Base-by-base conservation (phyloP, 2,113 vertebrate species). In the Eublepharis macularius region DNA sequence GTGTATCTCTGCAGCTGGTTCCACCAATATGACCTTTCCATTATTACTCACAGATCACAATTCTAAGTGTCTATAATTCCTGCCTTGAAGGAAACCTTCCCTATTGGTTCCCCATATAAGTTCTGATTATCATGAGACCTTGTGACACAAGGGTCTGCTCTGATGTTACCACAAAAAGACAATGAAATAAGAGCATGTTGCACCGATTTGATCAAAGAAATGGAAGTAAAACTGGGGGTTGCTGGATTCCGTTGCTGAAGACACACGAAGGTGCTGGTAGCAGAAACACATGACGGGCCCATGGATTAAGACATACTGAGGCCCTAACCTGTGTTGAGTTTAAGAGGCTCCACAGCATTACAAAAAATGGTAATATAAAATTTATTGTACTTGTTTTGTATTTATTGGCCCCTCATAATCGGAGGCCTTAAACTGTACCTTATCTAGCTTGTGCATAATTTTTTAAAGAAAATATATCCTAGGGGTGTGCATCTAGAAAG, bases 11-110 rank as follows among this genome's bases (percentile, higher is more conserved):
- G 87, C 92, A 91, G 90, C 94, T 89, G 81, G 94, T 94, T 92
- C 94, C 95, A 96, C 96, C 96, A 94, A 95, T 97, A 95, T 96
- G 95, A 95, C 95, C 95, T 96, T 96, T 96, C 93, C 92, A 93
- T 96, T 95, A 96, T 93, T 94, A 94, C 89, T 87, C 91, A 87
- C 92, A 94, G 94, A 95, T 95, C 94, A 92, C 90, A 88, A 93
- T 92, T 96, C 74, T 80, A 90, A 94, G 89, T 95, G 75, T 91
- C 91, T 90, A 88, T 89, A 94, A 88, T 91, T 90, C 89, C 68
- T 89, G 81, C 82, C 86, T 92, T 47, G 73, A 83, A 66, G 41
- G 85, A 92, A 92, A 91, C 75, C 79, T 91, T 82, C 73, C 80
- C 92, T 92, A 88, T 87, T 92, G 57, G 45, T 83, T 77, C 54